A percentile compares a stretch with the other conserved stretches of the same genome.
Conservation (phyloP, 1,140 invertebrate species). For the Limonius californicus region DNA sequence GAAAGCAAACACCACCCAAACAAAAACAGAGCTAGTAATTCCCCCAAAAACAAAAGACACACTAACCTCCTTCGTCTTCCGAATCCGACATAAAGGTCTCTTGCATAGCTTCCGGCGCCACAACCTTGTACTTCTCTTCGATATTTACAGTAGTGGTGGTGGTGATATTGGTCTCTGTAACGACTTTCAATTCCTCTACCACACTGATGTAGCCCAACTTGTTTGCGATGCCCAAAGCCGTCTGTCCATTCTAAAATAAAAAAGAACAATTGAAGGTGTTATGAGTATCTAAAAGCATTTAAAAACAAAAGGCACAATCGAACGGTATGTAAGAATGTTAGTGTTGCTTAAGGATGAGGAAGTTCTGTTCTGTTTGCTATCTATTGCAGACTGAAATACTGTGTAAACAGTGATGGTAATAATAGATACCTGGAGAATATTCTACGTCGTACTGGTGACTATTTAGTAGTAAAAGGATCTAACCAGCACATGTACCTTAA, state of each 20-base stretch:
- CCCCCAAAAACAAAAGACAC: constrained; percentile 21
- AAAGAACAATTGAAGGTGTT: not conserved
- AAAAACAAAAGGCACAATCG: no score
- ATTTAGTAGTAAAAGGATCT: no score
- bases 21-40: not conserved
- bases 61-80: constrained; percentile 94
- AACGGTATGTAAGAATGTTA: no score
- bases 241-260: constrained; percentile 84
- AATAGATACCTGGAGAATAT: no score
- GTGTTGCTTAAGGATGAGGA: no score
- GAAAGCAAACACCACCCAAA: no score
- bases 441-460: no score
- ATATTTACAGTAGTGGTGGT: constrained; percentile 67
- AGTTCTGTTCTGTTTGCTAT: no score
- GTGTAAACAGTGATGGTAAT: no score
- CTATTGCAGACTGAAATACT: no score
- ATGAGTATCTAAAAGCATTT: no score
- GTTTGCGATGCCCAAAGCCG: constrained; percentile 92
- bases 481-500: no score
- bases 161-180: constrained; percentile 86
- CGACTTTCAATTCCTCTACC: constrained; percentile 92
- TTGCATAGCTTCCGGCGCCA: constrained; percentile 97
- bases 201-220: constrained; percentile 96
- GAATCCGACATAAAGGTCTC: constrained; percentile 98
- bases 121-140: constrained; percentile 94